These are phyloP conservation scores for Corynorhinus townsendii DNA, from an alignment of 2,113 vertebrate species.

Conservation along the genomic window DNA sequence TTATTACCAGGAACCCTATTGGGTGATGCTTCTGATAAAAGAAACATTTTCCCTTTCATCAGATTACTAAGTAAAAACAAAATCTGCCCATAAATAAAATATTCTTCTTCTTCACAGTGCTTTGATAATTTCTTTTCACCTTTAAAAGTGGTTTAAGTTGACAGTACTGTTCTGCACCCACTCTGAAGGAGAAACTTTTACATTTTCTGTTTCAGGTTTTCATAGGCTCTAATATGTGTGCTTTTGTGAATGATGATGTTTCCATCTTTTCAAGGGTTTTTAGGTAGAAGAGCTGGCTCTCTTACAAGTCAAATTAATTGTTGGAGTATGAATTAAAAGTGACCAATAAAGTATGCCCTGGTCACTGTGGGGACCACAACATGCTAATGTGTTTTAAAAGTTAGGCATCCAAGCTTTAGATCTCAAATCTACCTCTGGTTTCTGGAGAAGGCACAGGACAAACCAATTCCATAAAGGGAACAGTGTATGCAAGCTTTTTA, in stretches of 20 bases:
- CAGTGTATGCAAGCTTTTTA: background rate
- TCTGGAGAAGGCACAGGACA: background rate
- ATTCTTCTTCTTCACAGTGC: background rate
- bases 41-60: background rate
- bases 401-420: background rate
- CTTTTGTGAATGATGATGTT: background rate
- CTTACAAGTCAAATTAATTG: background rate
- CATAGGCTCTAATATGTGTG: background rate
- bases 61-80: background rate
- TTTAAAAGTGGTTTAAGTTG: background rate
- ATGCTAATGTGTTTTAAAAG: background rate
- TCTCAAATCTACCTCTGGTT: background rate
- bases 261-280: background rate
- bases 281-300: background rate
- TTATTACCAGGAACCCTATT: background rate
- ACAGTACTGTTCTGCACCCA: background rate
- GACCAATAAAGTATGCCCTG: background rate
- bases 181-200: background rate
- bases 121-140: background rate
- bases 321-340: background rate
- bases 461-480: background rate
- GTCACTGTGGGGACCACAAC: background rate
- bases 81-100: background rate
- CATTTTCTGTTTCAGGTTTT: background rate
- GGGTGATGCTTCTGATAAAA: background rate